Evolutionary conservation across 2,888 invertebrate genomes (phyloP), one percentile per base, ranked within the genome.

Genomic region (Serripes groenlandicus): DNA sequence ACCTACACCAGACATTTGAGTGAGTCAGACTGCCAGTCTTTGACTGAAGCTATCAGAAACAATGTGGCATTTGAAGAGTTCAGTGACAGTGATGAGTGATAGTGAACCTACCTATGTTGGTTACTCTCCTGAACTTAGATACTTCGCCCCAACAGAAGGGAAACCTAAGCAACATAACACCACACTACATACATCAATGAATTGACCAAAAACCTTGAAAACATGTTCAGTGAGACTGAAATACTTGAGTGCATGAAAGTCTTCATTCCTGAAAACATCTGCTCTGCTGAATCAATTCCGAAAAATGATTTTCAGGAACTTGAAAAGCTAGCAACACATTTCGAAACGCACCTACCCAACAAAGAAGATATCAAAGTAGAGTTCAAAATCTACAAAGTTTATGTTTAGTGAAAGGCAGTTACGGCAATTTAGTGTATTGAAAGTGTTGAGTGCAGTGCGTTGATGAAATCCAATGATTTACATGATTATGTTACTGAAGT

Each of bases 401-500:
- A n/a, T n/a, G n/a, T n/a, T n/a, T n/a, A n/a, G 74, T 79, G 30
- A 54, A 28, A 18, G 64, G 72, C 28, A 32, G n/a, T 5, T 72
- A 73, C 26, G 49, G 23, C 21, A 32, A 54, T 42, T 42, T 18
- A 11, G 3, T 28, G 34, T 15, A 23, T 18, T 11, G 23, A 52
- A n/a, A 15, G 15, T n/a, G 34, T 9, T 34, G 52, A 30, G 9
- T 5, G 34, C 18, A 56, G 35, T 56, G 23, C 32, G 18, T 15
- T 58, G 34, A 62, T 66, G 54, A 71, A 42, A 30, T 30, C 54
- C 58, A 30, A 73, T 70, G 66, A 30, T 60, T 49, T 68, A 34
- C 77, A 76, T 23, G 76, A 77, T 26, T 23, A 76, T 23, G 21
- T 62, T 15, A 77, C 35, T 21, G 35, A 76, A 7, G 32, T 77